A percentile compares a stretch with the other conserved stretches of the same genome.
Conservation (phyloP, 2,797 vertebrate species). For the Acanthurus tractus region DNA sequence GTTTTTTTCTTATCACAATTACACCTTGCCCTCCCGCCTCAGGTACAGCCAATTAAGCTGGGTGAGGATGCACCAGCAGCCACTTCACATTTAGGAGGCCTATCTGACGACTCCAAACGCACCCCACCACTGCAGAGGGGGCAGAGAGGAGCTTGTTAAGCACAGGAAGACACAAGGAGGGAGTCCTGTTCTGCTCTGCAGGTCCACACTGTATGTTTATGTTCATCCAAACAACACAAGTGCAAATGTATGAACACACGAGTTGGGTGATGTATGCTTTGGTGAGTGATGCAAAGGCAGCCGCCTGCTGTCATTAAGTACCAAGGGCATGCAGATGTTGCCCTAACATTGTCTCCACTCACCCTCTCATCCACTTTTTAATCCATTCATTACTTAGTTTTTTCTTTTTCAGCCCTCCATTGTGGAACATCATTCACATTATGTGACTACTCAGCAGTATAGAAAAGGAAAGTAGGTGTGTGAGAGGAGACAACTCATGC, state of each 20-base stretch:
- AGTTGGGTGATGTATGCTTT: not conserved
- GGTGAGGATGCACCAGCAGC: slow-evolving; percentile 64
- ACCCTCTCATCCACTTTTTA: slow-evolving; percentile 51
- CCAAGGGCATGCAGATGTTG: slow-evolving; percentile 57
- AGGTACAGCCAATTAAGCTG: slow-evolving; percentile 84
- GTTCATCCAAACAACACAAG: slow-evolving; percentile 12
- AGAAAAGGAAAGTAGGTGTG: slow-evolving; percentile 22
- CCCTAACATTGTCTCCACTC: slow-evolving; percentile 19
- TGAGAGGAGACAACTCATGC: slow-evolving; percentile 17
- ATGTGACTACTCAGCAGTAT: slow-evolving; percentile 46
- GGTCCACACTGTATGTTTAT: slow-evolving; percentile 5
- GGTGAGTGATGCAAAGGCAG: slow-evolving; percentile 20
- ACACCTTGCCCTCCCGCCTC: slow-evolving; percentile 80
- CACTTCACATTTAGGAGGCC: slow-evolving; percentile 68
- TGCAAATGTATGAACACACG: slow-evolving; percentile 9
- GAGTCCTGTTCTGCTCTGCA: slow-evolving; percentile 8
- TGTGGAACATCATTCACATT: slow-evolving; percentile 56
- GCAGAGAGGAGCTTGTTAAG: slow-evolving; percentile 49
- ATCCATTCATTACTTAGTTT: slow-evolving; percentile 46
- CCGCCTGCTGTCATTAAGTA: slow-evolving; percentile 38
- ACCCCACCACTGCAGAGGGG: slow-evolving; percentile 32
- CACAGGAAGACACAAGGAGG: slow-evolving; percentile 22
- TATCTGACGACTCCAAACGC: slow-evolving; percentile 60
- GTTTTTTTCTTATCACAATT: slow-evolving; percentile 83
- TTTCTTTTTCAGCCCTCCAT: slow-evolving; percentile 32